Evolutionary conservation across 1,140 invertebrate species (phyloP).

Genomic region (Zaprionus taronus): DNA sequence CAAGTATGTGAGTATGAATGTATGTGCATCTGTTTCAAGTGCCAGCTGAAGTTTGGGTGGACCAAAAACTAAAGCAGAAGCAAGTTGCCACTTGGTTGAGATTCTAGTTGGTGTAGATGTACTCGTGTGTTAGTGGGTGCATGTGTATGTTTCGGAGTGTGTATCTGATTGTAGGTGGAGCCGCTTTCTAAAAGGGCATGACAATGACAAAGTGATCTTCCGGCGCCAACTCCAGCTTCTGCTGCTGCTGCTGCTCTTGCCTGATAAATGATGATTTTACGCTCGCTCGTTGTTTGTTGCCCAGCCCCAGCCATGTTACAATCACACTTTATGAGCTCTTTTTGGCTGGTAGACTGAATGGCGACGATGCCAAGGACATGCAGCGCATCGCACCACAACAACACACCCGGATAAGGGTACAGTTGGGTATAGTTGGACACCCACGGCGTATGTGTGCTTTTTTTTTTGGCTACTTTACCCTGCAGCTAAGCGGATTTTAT

Average conservation of each 20-base stretch:
- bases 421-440: conserved; percentile 28
- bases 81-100: conserved; percentile 25
- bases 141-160: neutral
- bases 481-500: conserved; percentile 71
- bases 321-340: conserved; percentile 71
- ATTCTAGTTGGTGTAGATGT: conserved; percentile 27
- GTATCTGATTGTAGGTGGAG: conserved; percentile 41
- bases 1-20: too few relatives aligned
- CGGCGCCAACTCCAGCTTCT: conserved; percentile 56
- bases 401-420: conserved; percentile 18
- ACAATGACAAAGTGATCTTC: conserved; percentile 82
- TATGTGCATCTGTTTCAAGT: conserved; percentile 35
- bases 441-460: conserved; percentile 46
- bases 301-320: conserved; percentile 58
- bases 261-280: conserved; percentile 80
- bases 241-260: conserved; percentile 20
- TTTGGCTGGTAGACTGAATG: conserved; percentile 42
- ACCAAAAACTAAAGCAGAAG: conserved; percentile 24
- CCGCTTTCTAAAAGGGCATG: conserved; percentile 69
- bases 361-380: conserved; percentile 46
- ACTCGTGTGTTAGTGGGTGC: conserved; percentile 2
- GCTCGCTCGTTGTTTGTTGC: conserved; percentile 47
- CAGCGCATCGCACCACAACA: conserved; percentile 21
- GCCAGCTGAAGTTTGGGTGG: conserved; percentile 30
- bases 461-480: conserved; percentile 44